phyloP scores from a whole-genome alignment of 2,888 invertebrate genomes.

The Xanthia togata region DNA sequence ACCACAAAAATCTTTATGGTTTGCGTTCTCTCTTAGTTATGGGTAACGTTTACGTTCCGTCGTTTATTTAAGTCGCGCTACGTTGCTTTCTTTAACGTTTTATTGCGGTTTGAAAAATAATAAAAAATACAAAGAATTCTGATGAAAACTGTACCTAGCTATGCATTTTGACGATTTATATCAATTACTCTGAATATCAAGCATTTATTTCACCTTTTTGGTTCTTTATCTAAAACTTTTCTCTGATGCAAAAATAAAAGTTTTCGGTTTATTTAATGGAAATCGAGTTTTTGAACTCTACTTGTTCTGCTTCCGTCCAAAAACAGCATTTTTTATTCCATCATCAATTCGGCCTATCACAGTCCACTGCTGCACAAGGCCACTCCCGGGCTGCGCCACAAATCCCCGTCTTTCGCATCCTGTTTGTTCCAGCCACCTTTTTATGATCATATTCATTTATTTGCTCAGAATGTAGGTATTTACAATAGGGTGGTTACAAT shows the following conservation, averaged over 20 bases:
- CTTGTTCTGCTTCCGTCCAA: neutral
- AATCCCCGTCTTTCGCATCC: no score
- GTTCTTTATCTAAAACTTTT: no score
- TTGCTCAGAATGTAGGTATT: no score
- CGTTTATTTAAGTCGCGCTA: conserved; percentile 64
- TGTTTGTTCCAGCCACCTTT: no score
- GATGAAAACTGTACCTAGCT: neutral
- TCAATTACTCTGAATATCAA: neutral
- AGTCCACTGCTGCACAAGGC: no score
- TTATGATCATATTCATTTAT: no score
- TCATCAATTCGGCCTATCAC: no score
- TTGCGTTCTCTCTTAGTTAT: conserved; percentile 57
- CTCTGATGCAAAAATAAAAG: no score
- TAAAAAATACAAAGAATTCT: conserved; percentile 54
- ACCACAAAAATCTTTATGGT: conserved; percentile 50
- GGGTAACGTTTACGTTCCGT: conserved; percentile 61
- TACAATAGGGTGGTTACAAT: no score
- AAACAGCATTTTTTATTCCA: neutral
- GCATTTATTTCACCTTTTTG: neutral
- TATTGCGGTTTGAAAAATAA: conserved; percentile 64
- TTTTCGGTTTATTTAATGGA: no score
- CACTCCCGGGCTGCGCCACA: no score
- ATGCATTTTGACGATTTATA: neutral
- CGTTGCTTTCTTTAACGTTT: conserved; percentile 64
- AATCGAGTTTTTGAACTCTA: neutral